phyloP scores from a whole-genome alignment of 2,113 vertebrate species.

The Microcebus lehilahytsara region DNA sequence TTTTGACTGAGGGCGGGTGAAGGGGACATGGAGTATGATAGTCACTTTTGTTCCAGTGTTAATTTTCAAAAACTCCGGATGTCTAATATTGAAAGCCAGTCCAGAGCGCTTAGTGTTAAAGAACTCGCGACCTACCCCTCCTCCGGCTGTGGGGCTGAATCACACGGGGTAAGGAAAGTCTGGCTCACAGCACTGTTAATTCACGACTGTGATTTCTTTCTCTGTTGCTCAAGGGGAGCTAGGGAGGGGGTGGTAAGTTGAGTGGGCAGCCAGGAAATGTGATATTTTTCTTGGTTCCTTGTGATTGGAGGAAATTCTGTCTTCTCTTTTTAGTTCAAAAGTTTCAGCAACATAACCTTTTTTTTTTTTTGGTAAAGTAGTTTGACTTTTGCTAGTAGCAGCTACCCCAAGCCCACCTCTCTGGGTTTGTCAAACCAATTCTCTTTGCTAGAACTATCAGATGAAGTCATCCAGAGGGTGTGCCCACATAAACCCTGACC shows the following conservation, averaged over 20 bases:
- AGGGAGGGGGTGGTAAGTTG: slow-evolving; percentile 22
- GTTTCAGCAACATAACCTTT: slow-evolving; percentile 44
- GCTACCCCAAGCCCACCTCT: slow-evolving; percentile 35
- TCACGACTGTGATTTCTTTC: slow-evolving; percentile 78
- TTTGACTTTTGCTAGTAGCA: slow-evolving; percentile 36
- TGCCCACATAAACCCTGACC: not conserved
- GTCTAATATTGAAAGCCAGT: slow-evolving; percentile 86
- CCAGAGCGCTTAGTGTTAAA: slow-evolving; percentile 65
- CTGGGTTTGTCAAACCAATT: not conserved
- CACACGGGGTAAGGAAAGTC: slow-evolving; percentile 61
- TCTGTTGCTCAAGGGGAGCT: slow-evolving; percentile 62
- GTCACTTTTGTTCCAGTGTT: slow-evolving; percentile 83
- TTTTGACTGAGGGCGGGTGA: slow-evolving; percentile 72
- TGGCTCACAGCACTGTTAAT: slow-evolving; percentile 62
- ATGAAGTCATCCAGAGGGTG: not conserved
- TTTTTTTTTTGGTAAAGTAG: not conserved
- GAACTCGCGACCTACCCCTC: slow-evolving; percentile 60
- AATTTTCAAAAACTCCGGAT: slow-evolving; percentile 83
- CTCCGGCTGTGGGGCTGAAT: slow-evolving; percentile 72
- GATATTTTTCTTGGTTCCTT: slow-evolving; percentile 79
- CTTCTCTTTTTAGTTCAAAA: slow-evolving; percentile 69
- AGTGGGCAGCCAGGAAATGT: slow-evolving; percentile 80
- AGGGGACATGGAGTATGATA: slow-evolving; percentile 38
- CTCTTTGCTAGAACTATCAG: not conserved
- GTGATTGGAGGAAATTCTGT: slow-evolving; percentile 54